Evolutionary conservation across 2,113 vertebrate species (phyloP), one percentile per base, ranked within the genome.

Genomic region (Epinephelus lanceolatus): DNA sequence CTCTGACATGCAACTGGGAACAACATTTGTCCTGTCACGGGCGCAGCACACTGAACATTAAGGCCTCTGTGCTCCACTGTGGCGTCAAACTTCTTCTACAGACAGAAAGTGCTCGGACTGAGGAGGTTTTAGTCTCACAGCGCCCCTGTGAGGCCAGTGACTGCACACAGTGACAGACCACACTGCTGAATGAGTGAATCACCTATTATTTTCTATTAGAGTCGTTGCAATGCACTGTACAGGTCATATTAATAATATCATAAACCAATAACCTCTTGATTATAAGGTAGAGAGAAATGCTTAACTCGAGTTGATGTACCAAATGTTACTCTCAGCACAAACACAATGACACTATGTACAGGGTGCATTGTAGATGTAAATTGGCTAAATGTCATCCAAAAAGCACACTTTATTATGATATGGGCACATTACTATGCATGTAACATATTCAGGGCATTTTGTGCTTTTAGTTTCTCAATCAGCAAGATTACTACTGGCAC

Each of bases 371-470:
- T 92, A 76, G 65, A 82, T 88, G 84, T 89, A 87, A 88, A 86
- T 84, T 86, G 80, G 88, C 82, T 74, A 85, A 14, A 79, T 83
- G 86, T 90, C 87, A 89, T 89, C 37, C 78, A 81, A 89, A 37
- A 93, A 94, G 93, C 91, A 94, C 92, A 95, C 73, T 87, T 87
- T 90, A 89, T 85, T 90, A 90, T 92, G 73, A 88, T 92, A 93
- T 89, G 86, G 88, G 86, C 91, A 94, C 93, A 95, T 91, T 94
- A 95, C 94, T 95, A 95, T 95, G 94, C 94, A 95, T 95, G 94
- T 94, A 90, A 94, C 85, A 94, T 95, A 93, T 91, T 91, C 91
- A 93, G 93, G 92, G 89, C 81, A 92, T 93, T 93, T 89, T 92
- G 91, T 93, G 92, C 93, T 95, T 94, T 91, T 93, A 94, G 91